phyloP scores from a whole-genome alignment of 2,888 invertebrate species.

The Malachius bipustulatus region DNA sequence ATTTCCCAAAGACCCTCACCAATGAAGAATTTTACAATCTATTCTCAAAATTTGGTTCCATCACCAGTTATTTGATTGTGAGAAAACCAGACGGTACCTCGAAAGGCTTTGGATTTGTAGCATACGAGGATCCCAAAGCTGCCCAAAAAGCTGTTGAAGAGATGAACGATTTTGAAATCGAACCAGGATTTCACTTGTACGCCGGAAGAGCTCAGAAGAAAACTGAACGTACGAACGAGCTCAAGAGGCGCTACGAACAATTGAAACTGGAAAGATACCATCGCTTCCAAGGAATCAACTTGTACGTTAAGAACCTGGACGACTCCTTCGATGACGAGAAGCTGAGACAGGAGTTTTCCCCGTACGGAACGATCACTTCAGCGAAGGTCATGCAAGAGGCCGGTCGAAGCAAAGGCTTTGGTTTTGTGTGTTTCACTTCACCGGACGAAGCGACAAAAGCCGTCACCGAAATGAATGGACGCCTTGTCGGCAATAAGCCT shows the following conservation, averaged over 20 bases:
- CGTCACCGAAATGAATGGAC: constrained; percentile 59
- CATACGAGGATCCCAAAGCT: constrained; percentile 89
- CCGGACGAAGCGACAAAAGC: constrained; percentile 62
- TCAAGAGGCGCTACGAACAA: constrained; percentile 91
- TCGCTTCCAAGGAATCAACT: constrained; percentile 51
- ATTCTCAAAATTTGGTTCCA: constrained; percentile 84
- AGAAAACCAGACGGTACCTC: constrained; percentile 80
- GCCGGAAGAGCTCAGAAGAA: constrained; percentile 98
- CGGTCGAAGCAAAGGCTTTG: constrained; percentile 45
- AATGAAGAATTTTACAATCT: constrained; percentile 81
- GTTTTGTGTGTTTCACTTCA: constrained; percentile 59
- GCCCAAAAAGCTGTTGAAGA: constrained; percentile 89
- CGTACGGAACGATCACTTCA: constrained; percentile 56
- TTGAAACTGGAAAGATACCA: constrained; percentile 83
- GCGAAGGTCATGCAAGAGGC: constrained; percentile 57
- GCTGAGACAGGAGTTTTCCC: constrained; percentile 50
- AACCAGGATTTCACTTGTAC: constrained; percentile 65
- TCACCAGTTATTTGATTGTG: constrained; percentile 88
- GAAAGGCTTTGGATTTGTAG: constrained; percentile 99
- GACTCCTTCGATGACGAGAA: constrained; percentile 56
- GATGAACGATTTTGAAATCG: constrained; percentile 76
- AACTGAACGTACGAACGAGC: constrained; percentile 89
- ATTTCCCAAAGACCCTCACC: constrained; percentile 86
- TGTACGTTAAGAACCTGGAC: constrained; percentile 63
- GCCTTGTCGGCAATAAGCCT: constrained; percentile 56